These are phyloP conservation scores for Micrastur ruficollis DNA, from an alignment of 2,797 vertebrate species.

Conservation along the genomic window DNA sequence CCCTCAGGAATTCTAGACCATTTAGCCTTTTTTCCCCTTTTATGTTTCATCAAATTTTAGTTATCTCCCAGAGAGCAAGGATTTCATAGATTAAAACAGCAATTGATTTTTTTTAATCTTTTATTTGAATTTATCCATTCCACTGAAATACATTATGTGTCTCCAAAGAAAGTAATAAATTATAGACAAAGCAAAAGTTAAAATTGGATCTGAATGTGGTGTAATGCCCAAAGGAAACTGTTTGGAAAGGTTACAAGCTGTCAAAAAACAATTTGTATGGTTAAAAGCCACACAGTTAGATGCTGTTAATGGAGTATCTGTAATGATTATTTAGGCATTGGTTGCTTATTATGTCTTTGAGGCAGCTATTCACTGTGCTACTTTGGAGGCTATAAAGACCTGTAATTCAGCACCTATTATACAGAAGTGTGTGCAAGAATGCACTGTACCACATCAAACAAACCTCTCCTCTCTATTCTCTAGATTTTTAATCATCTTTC, in stretches of 20 bases:
- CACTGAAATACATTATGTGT: conserved; percentile 58
- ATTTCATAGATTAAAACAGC: conserved; percentile 66
- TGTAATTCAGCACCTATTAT: conserved; percentile 89
- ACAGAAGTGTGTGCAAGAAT: conserved; percentile 73
- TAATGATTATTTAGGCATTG: conserved; percentile 78
- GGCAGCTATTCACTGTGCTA: conserved; percentile 82
- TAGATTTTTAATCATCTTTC: conserved; percentile 85
- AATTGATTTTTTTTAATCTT: conserved; percentile 65
- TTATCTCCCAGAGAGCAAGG: conserved; percentile 42
- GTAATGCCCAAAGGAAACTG: conserved; percentile 73
- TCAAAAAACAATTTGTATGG: conserved; percentile 76
- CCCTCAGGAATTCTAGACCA: conserved; percentile 48
- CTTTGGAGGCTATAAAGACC: conserved; percentile 76
- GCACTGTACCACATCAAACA: conserved; percentile 75
- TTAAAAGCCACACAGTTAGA: conserved; percentile 76
- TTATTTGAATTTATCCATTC: conserved; percentile 68
- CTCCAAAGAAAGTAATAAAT: conserved; percentile 72
- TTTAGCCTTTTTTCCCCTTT: conserved; percentile 12
- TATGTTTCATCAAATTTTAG: conserved; percentile 57
- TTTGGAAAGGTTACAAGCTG: conserved; percentile 75
- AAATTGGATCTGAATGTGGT: conserved; percentile 72
- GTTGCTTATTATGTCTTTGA: conserved; percentile 87
- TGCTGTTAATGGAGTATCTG: conserved; percentile 74
- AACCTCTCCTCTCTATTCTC: conserved; percentile 70
- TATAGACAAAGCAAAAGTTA: conserved; percentile 71